These are phyloP conservation scores for Nipponacmea schrenckii DNA, from an alignment of 2,888 invertebrate species.

Conservation along the genomic window DNA sequence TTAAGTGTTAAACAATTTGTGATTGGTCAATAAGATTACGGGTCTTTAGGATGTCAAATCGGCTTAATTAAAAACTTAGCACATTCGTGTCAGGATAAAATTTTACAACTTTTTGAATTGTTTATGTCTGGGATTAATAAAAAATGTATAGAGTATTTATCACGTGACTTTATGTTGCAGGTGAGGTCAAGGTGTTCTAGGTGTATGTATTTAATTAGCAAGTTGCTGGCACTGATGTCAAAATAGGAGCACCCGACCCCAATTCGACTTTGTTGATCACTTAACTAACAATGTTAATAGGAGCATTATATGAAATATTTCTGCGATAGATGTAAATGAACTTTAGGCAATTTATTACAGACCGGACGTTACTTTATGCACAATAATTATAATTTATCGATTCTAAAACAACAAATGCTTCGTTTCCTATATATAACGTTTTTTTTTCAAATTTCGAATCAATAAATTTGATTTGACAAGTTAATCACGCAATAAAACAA, in stretches of 20 bases:
- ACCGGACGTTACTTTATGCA: too few relatives aligned
- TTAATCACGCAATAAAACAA: conserved; percentile 1
- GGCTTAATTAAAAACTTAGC: not conserved
- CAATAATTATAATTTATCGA: too few relatives aligned
- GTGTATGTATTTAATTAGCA: not conserved
- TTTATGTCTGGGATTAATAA: not conserved
- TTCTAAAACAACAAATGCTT: too few relatives aligned
- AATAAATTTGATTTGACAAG: not conserved
- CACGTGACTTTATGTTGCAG: not conserved
- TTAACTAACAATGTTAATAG: too few relatives aligned
- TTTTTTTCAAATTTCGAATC: too few relatives aligned
- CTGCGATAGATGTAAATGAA: too few relatives aligned
- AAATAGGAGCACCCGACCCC: too few relatives aligned
- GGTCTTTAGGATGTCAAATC: not conserved
- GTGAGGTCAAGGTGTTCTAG: not conserved
- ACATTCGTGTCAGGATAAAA: not conserved
- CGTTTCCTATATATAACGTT: too few relatives aligned
- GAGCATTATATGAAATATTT: too few relatives aligned
- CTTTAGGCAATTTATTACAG: too few relatives aligned
- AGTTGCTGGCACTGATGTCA: too few relatives aligned
- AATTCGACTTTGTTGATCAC: too few relatives aligned
- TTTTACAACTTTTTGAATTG: not conserved
- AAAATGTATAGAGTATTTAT: not conserved
- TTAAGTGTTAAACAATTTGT: not conserved
- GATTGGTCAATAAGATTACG: conserved; percentile 6